These are phyloP conservation scores for Dione juno DNA, from an alignment of 2,888 invertebrate genomes.

Conservation along the genomic window DNA sequence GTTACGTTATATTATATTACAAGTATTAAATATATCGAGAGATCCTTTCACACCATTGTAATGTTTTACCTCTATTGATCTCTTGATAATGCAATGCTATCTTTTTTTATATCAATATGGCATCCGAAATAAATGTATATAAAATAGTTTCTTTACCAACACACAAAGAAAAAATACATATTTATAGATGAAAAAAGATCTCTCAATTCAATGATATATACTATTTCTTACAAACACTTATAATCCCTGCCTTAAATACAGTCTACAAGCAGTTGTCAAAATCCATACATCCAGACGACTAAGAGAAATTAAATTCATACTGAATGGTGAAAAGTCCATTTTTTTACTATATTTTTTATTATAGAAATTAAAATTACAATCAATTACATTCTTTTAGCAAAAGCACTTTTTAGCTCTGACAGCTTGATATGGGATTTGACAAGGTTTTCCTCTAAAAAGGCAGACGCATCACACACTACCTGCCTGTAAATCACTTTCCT, in stretches of 20 bases:
- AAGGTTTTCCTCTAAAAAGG: not conserved
- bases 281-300: not conserved
- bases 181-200: not conserved
- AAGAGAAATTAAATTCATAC: not conserved
- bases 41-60: not conserved
- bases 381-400: not conserved
- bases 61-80: not conserved
- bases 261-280: conserved; percentile 10
- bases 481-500: not conserved
- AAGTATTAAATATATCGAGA: not conserved
- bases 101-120: no score
- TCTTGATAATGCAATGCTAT: no score
- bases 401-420: not conserved
- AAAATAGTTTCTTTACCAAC: no score
- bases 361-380: not conserved
- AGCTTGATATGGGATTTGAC: not conserved
- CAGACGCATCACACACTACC: not conserved
- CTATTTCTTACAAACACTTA: no score
- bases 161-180: no score
- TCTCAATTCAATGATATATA: not conserved
- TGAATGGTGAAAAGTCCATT: not conserved
- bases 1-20: not conserved
- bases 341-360: not conserved
- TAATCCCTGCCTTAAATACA: conserved; percentile 13
- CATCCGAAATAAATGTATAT: no score